Evolutionary conservation across 2,888 invertebrate species (phyloP), one percentile per base, ranked within the genome.

Genomic region (Chloroclysta siterata): DNA sequence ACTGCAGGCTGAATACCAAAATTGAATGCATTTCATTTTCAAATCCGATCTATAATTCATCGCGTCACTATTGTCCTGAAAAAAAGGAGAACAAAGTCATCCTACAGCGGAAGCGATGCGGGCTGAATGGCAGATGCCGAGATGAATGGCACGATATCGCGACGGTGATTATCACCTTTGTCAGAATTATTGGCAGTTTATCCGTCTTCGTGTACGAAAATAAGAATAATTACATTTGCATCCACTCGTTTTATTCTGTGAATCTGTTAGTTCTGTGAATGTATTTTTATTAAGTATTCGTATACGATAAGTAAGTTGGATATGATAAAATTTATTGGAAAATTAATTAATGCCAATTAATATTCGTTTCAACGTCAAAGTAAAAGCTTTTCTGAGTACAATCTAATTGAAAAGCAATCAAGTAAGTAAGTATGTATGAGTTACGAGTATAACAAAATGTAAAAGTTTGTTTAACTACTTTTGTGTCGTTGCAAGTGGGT

Each of bases 41-140:
- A 50, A 52, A 52, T 44, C 48, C 44, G 50, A 61, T 61, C 50
- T 46, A 51, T 47, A 51, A 60, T 60, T 53, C 28, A 58, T 41
- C 6, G 5, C 28, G 29, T 36, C 36, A 29, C 56, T 14, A 52
- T 22, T 62, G 44, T 60, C 51, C 62, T 51, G 15, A 29, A 8
- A 58, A 50, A 54, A 48, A 28, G 2, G 22, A 59, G 28, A 59
- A 29, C 28, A 51, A 68, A 68, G 75, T 52, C 75, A 76, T 71
- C 78, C 73, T 78, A 77, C 68, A 55, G 42, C 41, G 64, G 47
- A 72, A 69, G 66, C 69, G 63, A 79, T 80, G 79, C 77, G 79
- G 80, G 81, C 55, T 72, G 74, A 76, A 70, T 73, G 78, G 72
- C 76, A 77, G 78, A 74, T 74, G 69, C 60, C 69, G 60, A 66